These are phyloP conservation scores for Lethocerus indicus DNA, from an alignment of 1,140 invertebrate species.

Conservation along the genomic window DNA sequence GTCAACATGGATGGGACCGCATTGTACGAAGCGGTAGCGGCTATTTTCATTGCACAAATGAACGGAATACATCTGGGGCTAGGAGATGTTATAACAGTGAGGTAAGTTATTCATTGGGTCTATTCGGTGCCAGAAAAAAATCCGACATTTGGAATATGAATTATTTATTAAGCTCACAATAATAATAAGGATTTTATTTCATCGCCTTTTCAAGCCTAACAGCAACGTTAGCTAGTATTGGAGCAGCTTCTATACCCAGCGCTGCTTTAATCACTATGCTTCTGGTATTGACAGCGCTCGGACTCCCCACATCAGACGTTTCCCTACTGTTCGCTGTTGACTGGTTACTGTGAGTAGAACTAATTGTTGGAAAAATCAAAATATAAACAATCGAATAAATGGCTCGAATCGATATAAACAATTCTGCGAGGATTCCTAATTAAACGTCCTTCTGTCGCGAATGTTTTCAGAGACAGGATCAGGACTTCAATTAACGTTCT, in stretches of 20 bases:
- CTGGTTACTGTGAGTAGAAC: conserved; percentile 52
- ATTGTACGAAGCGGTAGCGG: conserved; percentile 49
- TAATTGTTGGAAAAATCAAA: no score
- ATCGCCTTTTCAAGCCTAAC: conserved; percentile 35
- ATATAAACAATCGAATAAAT: no score
- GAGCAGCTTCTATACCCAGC: conserved; percentile 61
- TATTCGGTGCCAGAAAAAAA: neutral
- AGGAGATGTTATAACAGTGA: conserved; percentile 37
- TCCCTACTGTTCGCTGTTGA: conserved; percentile 56
- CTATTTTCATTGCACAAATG: conserved; percentile 54
- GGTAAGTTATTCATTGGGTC: conserved; percentile 25
- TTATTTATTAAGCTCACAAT: neutral
- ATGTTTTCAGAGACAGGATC: conserved; percentile 35
- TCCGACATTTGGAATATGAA: neutral
- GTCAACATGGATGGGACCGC: conserved; percentile 60
- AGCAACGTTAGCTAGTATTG: conserved; percentile 56
- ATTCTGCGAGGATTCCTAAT: no score
- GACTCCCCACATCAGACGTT: conserved; percentile 49
- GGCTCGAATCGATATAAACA: no score
- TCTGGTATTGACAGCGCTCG: conserved; percentile 53
- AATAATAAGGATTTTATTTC: neutral
- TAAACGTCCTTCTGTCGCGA: no score
- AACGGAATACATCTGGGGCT: conserved; percentile 38
- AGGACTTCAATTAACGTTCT: conserved; percentile 66
- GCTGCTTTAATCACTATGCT: conserved; percentile 59